Conservation (phyloP, 1,140 invertebrate species). For the Brachionus paranguensis region DNA sequence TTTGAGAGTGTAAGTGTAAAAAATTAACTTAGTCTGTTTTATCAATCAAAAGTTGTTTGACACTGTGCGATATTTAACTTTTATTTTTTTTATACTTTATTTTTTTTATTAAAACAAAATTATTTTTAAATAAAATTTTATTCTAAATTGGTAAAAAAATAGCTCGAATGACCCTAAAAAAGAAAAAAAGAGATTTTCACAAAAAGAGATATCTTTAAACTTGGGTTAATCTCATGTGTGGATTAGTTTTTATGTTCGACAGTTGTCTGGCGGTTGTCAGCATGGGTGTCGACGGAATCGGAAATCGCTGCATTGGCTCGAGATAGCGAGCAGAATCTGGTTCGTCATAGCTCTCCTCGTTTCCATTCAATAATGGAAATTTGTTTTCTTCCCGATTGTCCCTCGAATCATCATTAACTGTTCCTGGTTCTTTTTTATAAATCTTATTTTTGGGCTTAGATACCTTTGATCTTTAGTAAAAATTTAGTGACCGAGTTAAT, state of each 20-base stretch:
- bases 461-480: neutral
- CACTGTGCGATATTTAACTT: neutral
- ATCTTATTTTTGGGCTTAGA: neutral
- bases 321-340: neutral
- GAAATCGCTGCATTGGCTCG: conserved; percentile 18
- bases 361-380: neutral
- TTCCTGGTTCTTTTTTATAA: conserved; percentile 15
- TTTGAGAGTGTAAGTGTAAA: neutral
- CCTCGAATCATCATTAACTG: neutral
- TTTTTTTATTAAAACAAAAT: neutral
- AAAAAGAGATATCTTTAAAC: neutral
- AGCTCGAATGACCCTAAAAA: neutral
- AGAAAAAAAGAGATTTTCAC: neutral
- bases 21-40: neutral
- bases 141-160: neutral
- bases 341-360: neutral
- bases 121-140: neutral
- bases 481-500: neutral
- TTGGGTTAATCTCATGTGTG: conserved; percentile 32
- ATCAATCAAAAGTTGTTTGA: conserved; percentile 33
- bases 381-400: neutral
- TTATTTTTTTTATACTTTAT: neutral
- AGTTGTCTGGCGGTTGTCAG: neutral
- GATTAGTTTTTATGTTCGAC: conserved; percentile 32
- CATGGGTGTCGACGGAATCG: conserved; percentile 18